Conservation (phyloP, 2,888 invertebrate genomes). For the Adela reaumurella region DNA sequence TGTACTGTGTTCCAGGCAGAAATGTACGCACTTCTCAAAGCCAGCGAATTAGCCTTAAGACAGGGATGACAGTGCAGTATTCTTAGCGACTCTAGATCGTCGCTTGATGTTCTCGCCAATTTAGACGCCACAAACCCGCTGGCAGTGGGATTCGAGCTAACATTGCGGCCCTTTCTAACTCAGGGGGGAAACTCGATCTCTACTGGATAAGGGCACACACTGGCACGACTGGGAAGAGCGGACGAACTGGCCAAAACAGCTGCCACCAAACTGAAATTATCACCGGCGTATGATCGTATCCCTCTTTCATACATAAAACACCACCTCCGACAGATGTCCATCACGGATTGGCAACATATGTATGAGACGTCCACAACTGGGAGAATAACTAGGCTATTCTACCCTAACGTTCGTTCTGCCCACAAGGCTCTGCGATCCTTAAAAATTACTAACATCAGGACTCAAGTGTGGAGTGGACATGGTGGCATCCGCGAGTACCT, state of each 20-base stretch:
- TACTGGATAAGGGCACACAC: conserved; percentile 8
- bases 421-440: not conserved
- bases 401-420: conserved; percentile 1
- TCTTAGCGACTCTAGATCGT: conserved; percentile 5
- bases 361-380: conserved; percentile 1
- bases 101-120: conserved; percentile 2
- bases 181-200: not conserved
- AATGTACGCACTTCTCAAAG: conserved; percentile 5
- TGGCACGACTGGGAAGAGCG: conserved; percentile 5
- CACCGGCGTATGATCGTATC: not conserved
- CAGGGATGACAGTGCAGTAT: not conserved
- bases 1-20: conserved; percentile 14
- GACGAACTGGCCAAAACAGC: conserved; percentile 9
- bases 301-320: not conserved
- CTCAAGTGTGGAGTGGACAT: conserved; percentile 8
- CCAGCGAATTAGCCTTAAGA: not conserved
- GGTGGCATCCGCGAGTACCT: conserved; percentile 8
- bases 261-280: not conserved
- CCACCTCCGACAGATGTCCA: not conserved
- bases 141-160: not conserved
- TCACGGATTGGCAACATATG: conserved; percentile 3
- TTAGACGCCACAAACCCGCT: not conserved
- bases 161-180: not conserved
- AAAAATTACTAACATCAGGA: not conserved
- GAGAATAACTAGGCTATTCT: not conserved